Base-by-base conservation (phyloP, 2,113 vertebrate genomes). In the Callipepla californica region DNA sequence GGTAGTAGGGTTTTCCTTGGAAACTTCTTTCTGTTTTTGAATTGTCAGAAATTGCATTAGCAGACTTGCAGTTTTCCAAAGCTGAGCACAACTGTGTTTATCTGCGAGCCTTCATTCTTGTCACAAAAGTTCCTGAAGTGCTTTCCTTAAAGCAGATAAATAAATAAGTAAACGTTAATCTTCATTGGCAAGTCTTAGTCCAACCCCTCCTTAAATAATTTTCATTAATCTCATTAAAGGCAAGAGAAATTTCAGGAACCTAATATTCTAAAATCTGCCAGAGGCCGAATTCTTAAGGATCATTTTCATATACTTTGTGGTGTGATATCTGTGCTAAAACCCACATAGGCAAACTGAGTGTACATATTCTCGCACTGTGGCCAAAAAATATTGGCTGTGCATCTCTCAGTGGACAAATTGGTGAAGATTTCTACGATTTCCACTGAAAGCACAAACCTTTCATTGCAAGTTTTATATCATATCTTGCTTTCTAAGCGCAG, bases 291-390 rank as follows among this genome's bases (percentile, higher is more conserved):
- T 85, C 14, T 13, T 87, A 9, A 55, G 72, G 47, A 7, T 26
- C 0, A 0, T 57, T 65, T 67, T 38, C 25, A 2, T 55, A 2
- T 17, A 42, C 14, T 58, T 12, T 9, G 6, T n/a, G 28, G 6
- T 65, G 7, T 36, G 23, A 21, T 67, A 74, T 50, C 58, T 51
- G 7, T 30, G 74, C 11, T 10, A 40, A 84, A 9, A 1, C 48
- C 32, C 32, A n/a, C 14, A 58, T 12, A 44, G 73, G 12, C 8
- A 53, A 17, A 34, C 13, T 9, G 40, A 53, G 26, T 19, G 2
- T 20, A 32, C 9, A 3, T 40, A 11, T 2, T 67, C 11, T 81
- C 23, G 20, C 4, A 8, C 11, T 45, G 21, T 22, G n/a, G 36
- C 7, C 40, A 73, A 13, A 48, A 91, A 26, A 42, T 57, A 10